Base-by-base conservation (phyloP, 2,113 vertebrate species). In the Pardalotus punctatus region DNA sequence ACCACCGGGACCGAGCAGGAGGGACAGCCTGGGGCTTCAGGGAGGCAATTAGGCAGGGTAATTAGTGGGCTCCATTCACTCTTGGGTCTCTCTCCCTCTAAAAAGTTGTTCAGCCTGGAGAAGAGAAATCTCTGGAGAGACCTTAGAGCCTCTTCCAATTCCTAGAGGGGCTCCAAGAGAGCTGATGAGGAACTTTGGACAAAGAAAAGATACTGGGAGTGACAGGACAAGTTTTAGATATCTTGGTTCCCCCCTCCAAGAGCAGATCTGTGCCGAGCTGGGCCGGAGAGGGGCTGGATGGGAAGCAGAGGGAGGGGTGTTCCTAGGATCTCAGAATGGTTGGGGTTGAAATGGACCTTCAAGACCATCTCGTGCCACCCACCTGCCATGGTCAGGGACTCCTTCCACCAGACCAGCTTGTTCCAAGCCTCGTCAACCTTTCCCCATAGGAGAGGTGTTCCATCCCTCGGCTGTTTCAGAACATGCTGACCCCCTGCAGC, bases 1-100 rank as follows among this genome's bases (percentile, higher is more conserved):
- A n/a, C 23, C 12, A 4, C 50, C 2, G 0, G 1, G 4, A 11
- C 66, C 0, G 0, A 3, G 16, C 3, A 2, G 6, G 4, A 61
- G 47, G 50, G 42, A 33, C 36, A 22, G 0, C 29, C 40, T 27
- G 11, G 47, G 51, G 8, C 74, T 90, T 61, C 48, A 9, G 1
- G 3, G 47, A 11, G 53, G 10, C 17, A 67, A 53, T 54, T 31
- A n/a, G 33, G 47, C 2, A 0, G 0, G 42, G 33, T 13, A 25
- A 56, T 91, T 22, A 47, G 13, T 1, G 0, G 47, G 12, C 20
- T 76, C 6, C 6, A 4, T 28, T 69, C 10, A 14, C 27, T 84
- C 38, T 27, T 42, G 36, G 21, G 28, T 56, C 40, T 69, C 27
- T 67, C 31, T 45, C 25, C 25, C 31, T 71, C 42, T 50, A 3